Evolutionary conservation across 1,140 invertebrate genomes (phyloP), one percentile per base, ranked within the genome.

Genomic region (Ceratina calcarata): DNA sequence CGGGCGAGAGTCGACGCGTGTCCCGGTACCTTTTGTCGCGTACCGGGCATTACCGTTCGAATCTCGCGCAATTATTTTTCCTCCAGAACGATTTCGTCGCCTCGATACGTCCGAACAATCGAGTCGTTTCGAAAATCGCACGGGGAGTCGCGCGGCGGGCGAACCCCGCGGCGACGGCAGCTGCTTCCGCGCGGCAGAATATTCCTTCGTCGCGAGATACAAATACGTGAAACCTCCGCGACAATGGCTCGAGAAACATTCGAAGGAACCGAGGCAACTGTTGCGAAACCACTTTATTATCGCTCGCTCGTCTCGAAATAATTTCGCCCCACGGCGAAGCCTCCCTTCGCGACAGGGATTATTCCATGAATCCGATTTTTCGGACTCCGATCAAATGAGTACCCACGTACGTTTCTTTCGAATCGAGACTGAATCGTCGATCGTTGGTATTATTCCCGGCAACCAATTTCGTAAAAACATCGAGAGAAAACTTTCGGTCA

Each of bases 201-300:
- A 76, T 82, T 85, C 64, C 83, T 69, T 57, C 53, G 4, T 66
- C 80, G 76, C 75, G 58, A 53, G 62, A 82, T 70, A 78, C 80
- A 86, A 86, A 86, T 86, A 86, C 68, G 60, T 22, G 24, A 57
- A 78, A 78, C 74, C 79, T 13, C 27, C 15, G 7, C 24, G 20
- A 81, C 83, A 85, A 85, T 78, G 74, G 57, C 7, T 4, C 58
- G 82, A 81, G 86, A 90, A 89, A 85, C 86, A 88, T 78, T 83
- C 69, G 65, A 74, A 84, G 77, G 72, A 78, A 78, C 80, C 86
- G 83, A 86, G 27, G 15, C 81, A 85, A 89, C 86, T 89, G 89
- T 90, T 84, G 82, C 89, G 37, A 86, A 85, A 91, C 89, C 85
- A 91, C 90, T 91, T 90, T 89, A 90, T 91, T 90, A 91, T 89